Percentiles rank a stretch among this genome's conserved stretches.
phyloP scores from a whole-genome alignment of 1,140 invertebrate species.

The Drosophila oshimai region DNA sequence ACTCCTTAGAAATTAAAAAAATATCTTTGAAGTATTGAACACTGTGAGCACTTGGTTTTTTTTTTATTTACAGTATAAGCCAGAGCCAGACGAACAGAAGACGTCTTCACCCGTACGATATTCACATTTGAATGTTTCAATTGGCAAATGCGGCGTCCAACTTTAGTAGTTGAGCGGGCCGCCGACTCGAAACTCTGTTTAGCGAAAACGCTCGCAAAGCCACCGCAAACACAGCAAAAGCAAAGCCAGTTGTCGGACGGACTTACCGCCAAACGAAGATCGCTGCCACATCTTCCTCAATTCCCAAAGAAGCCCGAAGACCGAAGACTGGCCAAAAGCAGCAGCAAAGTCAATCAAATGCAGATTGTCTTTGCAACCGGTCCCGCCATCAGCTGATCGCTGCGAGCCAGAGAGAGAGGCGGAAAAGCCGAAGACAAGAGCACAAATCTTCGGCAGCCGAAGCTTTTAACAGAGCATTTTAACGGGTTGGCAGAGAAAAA shows the following conservation, averaged over 20 bases:
- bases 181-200: slow-evolving; percentile 50
- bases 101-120: slow-evolving; percentile 82
- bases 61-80: slow-evolving; percentile 42
- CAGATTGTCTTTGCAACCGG: slow-evolving; percentile 55
- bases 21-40: slow-evolving; percentile 10
- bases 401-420: neutral
- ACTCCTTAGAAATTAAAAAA: slow-evolving; percentile 8
- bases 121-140: slow-evolving; percentile 83
- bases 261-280: slow-evolving; percentile 54
- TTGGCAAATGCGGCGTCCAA: slow-evolving; percentile 80
- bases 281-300: slow-evolving; percentile 42
- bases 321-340: slow-evolving; percentile 28
- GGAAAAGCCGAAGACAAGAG: slow-evolving; percentile 15
- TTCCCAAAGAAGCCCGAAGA: slow-evolving; percentile 36
- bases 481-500: neutral
- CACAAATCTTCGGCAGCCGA: slow-evolving; percentile 5
- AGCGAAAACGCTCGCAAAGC: slow-evolving; percentile 57
- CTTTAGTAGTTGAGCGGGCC: slow-evolving; percentile 74
- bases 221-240: slow-evolving; percentile 39
- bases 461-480: slow-evolving; percentile 6
- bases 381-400: slow-evolving; percentile 56
- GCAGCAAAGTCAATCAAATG: slow-evolving; percentile 27
- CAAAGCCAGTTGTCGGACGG: slow-evolving; percentile 28
- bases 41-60: slow-evolving; percentile 12
- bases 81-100: slow-evolving; percentile 71